Evolutionary conservation across 2,113 vertebrate genomes (phyloP).

Genomic region (Semnornis frantzii): DNA sequence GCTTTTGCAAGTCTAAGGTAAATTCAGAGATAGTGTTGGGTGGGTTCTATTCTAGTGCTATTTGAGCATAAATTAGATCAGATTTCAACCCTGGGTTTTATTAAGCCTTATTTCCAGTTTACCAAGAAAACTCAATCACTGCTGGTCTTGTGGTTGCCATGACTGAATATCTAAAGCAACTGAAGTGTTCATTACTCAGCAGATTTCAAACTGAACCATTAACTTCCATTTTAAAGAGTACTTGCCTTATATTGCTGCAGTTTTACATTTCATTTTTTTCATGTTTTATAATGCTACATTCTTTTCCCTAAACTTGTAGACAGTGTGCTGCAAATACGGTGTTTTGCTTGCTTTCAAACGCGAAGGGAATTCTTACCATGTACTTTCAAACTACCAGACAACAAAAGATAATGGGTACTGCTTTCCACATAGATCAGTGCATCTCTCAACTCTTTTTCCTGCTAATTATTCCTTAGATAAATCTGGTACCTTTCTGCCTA

Average conservation of each 20-base stretch:
- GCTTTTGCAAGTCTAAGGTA: background rate
- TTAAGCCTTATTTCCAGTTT: background rate
- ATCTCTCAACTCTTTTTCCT: background rate
- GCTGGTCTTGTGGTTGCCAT: background rate
- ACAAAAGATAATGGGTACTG: background rate
- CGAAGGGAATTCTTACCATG: background rate
- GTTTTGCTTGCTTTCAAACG: background rate
- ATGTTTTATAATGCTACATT: background rate
- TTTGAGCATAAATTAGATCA: background rate
- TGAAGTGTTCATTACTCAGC: background rate
- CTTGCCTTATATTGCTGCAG: background rate
- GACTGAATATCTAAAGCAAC: background rate
- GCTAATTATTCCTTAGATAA: background rate
- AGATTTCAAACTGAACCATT: background rate
- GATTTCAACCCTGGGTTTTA: background rate
- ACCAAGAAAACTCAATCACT: background rate
- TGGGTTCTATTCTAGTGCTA: background rate
- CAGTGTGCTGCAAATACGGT: background rate
- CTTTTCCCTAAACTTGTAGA: background rate
- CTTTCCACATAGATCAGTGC: background rate
- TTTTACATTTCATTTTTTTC: background rate
- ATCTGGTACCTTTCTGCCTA: conserved; percentile 32
- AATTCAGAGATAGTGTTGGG: background rate
- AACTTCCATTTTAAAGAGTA: background rate
- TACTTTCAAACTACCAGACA: background rate